phyloP scores from a whole-genome alignment of 1,140 invertebrate species.

The Neotoxoptera formosana region DNA sequence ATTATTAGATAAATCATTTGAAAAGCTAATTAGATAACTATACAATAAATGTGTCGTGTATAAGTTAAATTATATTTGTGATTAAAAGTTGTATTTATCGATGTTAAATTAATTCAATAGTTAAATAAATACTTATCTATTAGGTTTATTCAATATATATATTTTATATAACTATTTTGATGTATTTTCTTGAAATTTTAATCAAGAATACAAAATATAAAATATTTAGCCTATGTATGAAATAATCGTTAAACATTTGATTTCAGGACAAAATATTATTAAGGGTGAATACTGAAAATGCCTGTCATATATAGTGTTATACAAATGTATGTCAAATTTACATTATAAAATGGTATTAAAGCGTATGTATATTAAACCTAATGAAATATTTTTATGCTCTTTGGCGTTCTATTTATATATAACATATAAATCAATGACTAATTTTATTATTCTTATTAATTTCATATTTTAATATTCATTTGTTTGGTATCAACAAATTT shows the following conservation, averaged over 20 bases:
- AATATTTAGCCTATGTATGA: background rate
- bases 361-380: background rate
- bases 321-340: background rate
- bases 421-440: constrained; percentile 17
- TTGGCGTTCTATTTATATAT: background rate
- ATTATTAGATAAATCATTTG: background rate
- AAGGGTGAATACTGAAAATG: background rate
- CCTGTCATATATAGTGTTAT: background rate
- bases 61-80: background rate
- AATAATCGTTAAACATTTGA: background rate
- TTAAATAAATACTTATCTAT: background rate
- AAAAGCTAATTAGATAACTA: background rate
- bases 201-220: no score
- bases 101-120: background rate
- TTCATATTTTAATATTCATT: constrained; percentile 21
- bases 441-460: background rate
- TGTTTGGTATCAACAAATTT: background rate
- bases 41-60: background rate
- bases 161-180: no score
- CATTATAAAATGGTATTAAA: background rate
- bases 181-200: no score
- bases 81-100: background rate
- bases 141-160: background rate
- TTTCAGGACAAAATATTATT: background rate
- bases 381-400: background rate